Percentiles rank a stretch among this genome's conserved stretches.
Evolutionary conservation across 2,797 vertebrate species (phyloP).

Genomic region (Myripristis murdjan): DNA sequence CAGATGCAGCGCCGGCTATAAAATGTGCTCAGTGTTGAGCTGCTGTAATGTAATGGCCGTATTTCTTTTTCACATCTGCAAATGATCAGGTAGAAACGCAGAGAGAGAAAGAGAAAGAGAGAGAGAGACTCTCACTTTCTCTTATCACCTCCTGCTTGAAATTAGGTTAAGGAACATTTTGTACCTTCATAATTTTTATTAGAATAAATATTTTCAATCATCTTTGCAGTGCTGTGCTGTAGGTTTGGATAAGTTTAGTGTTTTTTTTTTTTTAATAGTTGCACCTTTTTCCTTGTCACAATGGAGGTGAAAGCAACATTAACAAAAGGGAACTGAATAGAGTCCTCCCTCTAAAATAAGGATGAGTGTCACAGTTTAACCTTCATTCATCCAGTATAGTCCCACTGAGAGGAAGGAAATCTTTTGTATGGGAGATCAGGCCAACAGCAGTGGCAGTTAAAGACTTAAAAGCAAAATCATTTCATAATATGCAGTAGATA

Average conservation of each 20-base stretch:
- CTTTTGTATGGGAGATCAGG: too few relatives aligned
- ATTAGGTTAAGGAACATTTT: too few relatives aligned
- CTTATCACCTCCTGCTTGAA: neutral
- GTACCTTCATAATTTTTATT: neutral
- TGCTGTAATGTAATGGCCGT: slow-evolving; percentile 8
- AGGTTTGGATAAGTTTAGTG: neutral
- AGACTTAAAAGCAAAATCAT: too few relatives aligned
- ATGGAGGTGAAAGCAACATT: slow-evolving; percentile 49
- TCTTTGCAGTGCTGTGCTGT: neutral
- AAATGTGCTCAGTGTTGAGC: slow-evolving; percentile 56
- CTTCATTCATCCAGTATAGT: neutral
- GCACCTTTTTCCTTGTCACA: slow-evolving; percentile 5
- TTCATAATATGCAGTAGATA: too few relatives aligned
- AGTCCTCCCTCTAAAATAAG: slow-evolving; percentile 31
- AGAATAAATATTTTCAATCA: too few relatives aligned
- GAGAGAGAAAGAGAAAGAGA: neutral
- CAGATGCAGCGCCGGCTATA: slow-evolving; percentile 40
- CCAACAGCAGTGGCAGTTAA: too few relatives aligned
- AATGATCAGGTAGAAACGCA: slow-evolving; percentile 52
- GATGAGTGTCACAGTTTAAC: too few relatives aligned
- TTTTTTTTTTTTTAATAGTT: slow-evolving; percentile 26
- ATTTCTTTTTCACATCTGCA: slow-evolving; percentile 66
- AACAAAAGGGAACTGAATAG: slow-evolving; percentile 23
- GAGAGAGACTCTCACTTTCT: slow-evolving; percentile 24
- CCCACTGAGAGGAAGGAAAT: too few relatives aligned